Conservation (phyloP, 2,113 vertebrate genomes). For the Sander vitreus region DNA sequence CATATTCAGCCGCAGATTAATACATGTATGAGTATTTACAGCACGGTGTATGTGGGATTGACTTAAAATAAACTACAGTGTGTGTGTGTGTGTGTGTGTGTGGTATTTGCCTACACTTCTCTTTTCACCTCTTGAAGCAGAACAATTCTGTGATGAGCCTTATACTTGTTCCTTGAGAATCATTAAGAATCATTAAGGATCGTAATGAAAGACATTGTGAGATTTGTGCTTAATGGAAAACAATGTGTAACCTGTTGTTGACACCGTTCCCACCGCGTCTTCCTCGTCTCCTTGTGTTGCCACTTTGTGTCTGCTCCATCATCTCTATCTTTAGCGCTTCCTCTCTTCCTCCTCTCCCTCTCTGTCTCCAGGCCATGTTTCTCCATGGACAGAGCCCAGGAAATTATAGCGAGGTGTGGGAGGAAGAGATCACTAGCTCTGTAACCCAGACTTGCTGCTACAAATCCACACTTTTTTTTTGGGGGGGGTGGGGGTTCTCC, state of each 20-base stretch:
- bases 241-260: constrained; percentile 15
- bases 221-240: constrained; percentile 34
- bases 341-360: constrained; percentile 14
- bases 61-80: too few species aligned
- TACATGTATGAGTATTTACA: not conserved
- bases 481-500: not conserved
- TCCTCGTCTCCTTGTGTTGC: not conserved
- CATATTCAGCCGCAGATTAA: not conserved
- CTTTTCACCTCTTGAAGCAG: constrained; percentile 29
- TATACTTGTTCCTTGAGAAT: constrained; percentile 12
- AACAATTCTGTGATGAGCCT: constrained; percentile 39
- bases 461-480: constrained; percentile 61
- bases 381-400: constrained; percentile 65
- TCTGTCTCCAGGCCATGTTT: constrained; percentile 60
- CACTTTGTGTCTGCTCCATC: constrained; percentile 40
- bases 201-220: constrained; percentile 41
- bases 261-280: constrained; percentile 4
- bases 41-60: too few species aligned
- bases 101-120: not conserved
- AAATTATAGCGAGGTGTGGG: constrained; percentile 66
- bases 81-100: not conserved
- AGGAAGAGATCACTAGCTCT: constrained; percentile 48
- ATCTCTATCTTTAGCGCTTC: constrained; percentile 62
- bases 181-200: constrained; percentile 35
- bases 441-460: constrained; percentile 62